Conservation (phyloP, 2,113 vertebrate genomes). For the Panurus biarmicus region DNA sequence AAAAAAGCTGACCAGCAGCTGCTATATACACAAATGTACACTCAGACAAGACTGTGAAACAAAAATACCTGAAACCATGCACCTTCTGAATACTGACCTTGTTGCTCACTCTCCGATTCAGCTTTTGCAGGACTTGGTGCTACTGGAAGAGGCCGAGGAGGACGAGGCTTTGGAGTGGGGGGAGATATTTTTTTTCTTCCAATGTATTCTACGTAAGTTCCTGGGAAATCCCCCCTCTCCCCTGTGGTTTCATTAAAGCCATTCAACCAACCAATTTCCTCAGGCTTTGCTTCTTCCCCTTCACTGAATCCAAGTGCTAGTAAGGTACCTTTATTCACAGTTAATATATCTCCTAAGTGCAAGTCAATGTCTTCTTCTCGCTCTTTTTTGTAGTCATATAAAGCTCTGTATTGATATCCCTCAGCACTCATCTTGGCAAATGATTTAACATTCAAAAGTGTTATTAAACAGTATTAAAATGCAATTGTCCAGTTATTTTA, state of each 20-base stretch:
- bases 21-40: not conserved
- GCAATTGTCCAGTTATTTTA: slow-evolving; percentile 7
- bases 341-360: slow-evolving; percentile 86
- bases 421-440: slow-evolving; percentile 85
- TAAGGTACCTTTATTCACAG: slow-evolving; percentile 90
- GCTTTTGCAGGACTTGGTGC: slow-evolving; percentile 77
- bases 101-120: slow-evolving; percentile 83
- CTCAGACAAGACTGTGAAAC: not conserved
- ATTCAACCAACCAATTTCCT: slow-evolving; percentile 94
- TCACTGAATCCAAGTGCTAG: slow-evolving; percentile 86
- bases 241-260: slow-evolving; percentile 95
- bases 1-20: not conserved
- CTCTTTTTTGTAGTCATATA: slow-evolving; percentile 96
- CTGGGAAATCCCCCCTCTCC: slow-evolving; percentile 95
- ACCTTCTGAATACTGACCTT: slow-evolving; percentile 75
- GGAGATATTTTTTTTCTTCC: slow-evolving; percentile 92
- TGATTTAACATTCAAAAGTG: slow-evolving; percentile 32
- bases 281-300: slow-evolving; percentile 88
- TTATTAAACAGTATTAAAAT: not conserved
- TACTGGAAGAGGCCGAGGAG: slow-evolving; percentile 89
- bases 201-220: slow-evolving; percentile 94
- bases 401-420: slow-evolving; percentile 93
- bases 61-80: not conserved
- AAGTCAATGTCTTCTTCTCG: slow-evolving; percentile 93
- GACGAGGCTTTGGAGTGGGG: slow-evolving; percentile 93